Conservation (phyloP, 2,113 vertebrate species). For the Collichthys lucidus region DNA sequence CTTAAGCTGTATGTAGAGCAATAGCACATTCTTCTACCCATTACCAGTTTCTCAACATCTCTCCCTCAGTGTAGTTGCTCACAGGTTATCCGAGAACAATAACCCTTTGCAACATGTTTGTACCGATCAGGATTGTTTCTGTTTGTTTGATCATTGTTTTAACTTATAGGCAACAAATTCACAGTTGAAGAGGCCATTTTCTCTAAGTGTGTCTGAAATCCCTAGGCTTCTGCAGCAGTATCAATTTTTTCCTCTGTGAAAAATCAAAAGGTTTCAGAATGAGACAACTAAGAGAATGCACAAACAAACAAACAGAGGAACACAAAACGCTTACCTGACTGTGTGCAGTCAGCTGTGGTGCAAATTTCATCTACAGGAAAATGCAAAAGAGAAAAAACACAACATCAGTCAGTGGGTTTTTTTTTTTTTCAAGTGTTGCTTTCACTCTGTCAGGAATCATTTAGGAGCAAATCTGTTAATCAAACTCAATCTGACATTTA, state of each 20-base stretch:
- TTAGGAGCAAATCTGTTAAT: slow-evolving; percentile 30
- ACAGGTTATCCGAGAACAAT: not conserved
- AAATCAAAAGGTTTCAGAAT: slow-evolving; percentile 52
- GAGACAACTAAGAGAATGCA: slow-evolving; percentile 31
- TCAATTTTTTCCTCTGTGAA: slow-evolving; percentile 33
- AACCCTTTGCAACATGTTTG: not conserved
- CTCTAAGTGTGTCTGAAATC: slow-evolving; percentile 42
- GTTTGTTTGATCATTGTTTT: slow-evolving; percentile 25
- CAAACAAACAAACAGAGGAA: slow-evolving; percentile 26
- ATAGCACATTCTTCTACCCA: not conserved
- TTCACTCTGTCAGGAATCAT: slow-evolving; percentile 36
- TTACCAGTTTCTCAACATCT: slow-evolving; percentile 3
- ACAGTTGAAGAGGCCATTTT: slow-evolving; percentile 34
- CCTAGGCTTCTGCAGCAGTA: slow-evolving; percentile 14
- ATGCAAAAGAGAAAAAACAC: slow-evolving; percentile 48
- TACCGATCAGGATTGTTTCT: not conserved
- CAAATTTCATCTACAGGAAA: slow-evolving; percentile 90
- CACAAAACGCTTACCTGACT: slow-evolving; percentile 88
- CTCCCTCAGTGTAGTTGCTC: not conserved
- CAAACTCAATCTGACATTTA: slow-evolving; percentile 26
- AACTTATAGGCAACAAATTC: slow-evolving; percentile 35
- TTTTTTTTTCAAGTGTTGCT: too few relatives aligned
- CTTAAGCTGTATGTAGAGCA: not conserved
- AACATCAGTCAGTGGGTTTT: slow-evolving; percentile 35
- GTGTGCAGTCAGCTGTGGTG: slow-evolving; percentile 93